A percentile compares a stretch with the other conserved stretches of the same genome.
Conservation (phyloP, 2,113 vertebrate genomes). For the Takifugu flavidus region DNA sequence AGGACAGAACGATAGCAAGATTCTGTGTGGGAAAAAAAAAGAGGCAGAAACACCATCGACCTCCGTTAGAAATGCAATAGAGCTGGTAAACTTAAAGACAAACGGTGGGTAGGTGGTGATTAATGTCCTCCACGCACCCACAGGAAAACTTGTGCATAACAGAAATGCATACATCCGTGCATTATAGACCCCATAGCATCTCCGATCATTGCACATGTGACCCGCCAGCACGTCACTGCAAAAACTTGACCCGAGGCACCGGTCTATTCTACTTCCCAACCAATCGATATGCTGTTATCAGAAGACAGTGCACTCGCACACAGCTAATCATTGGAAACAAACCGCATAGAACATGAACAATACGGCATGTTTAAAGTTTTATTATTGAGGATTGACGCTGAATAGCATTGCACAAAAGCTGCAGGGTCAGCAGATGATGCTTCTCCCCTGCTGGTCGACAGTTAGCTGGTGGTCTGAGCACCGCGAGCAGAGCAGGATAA, state of each 20-base stretch:
- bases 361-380: too few species aligned
- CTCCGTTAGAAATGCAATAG: too few species aligned
- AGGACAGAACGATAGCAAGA: conserved; percentile 17
- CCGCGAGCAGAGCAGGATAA: conserved; percentile 22
- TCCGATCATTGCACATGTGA: too few species aligned
- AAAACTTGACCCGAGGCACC: too few species aligned
- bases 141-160: too few species aligned
- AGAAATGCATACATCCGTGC: too few species aligned
- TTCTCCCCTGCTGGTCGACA: conserved; percentile 15
- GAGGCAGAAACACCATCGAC: too few species aligned
- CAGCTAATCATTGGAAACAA: neutral
- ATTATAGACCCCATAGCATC: neutral
- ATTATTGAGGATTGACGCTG: too few species aligned
- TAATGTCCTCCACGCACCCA: too few species aligned
- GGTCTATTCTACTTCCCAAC: conserved; percentile 4
- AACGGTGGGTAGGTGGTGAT: too few species aligned
- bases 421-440: conserved; percentile 11
- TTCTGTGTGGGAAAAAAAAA: neutral
- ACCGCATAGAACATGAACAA: neutral
- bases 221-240: too few species aligned
- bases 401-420: neutral
- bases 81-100: too few species aligned
- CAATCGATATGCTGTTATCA: conserved; percentile 49
- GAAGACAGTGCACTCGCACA: conserved; percentile 8
- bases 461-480: conserved; percentile 26